Percentiles rank a stretch among this genome's conserved stretches.
phyloP scores from a whole-genome alignment of 2,113 vertebrate genomes.

The Equus quagga region DNA sequence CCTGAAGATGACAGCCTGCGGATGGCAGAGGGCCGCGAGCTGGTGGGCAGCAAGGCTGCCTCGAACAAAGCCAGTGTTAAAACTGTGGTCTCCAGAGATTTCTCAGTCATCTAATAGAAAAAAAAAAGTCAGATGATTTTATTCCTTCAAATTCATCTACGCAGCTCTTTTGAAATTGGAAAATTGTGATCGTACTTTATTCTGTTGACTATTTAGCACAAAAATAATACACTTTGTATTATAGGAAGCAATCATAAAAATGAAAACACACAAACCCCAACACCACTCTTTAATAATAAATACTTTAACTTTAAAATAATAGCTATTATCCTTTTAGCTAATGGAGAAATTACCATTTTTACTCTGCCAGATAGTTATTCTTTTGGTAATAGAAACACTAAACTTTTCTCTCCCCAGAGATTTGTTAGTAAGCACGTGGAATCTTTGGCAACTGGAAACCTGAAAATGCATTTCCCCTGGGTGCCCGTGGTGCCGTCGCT shows the following conservation, averaged over 20 bases:
- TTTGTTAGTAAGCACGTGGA: slow-evolving; percentile 61
- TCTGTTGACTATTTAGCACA: slow-evolving; percentile 63
- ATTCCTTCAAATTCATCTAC: slow-evolving; percentile 57
- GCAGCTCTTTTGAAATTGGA: slow-evolving; percentile 62
- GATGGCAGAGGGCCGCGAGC: background rate
- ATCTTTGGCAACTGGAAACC: slow-evolving; percentile 75
- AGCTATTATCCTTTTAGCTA: slow-evolving; percentile 63
- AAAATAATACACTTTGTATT: slow-evolving; percentile 52
- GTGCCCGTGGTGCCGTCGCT: slow-evolving; percentile 15
- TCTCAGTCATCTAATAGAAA: slow-evolving; percentile 65
- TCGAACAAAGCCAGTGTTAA: slow-evolving; percentile 51
- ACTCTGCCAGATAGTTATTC: slow-evolving; percentile 60
- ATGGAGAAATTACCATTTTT: slow-evolving; percentile 70
- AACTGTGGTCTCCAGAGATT: slow-evolving; percentile 36
- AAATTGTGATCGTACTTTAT: slow-evolving; percentile 33
- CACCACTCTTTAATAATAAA: slow-evolving; percentile 61
- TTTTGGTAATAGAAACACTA: slow-evolving; percentile 74
- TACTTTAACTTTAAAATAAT: slow-evolving; percentile 74
- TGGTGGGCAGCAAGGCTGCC: slow-evolving; percentile 11
- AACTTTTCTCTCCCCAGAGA: slow-evolving; percentile 65
- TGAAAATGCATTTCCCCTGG: slow-evolving; percentile 56
- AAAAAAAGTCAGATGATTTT: background rate
- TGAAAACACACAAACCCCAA: slow-evolving; percentile 12
- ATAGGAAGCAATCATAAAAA: slow-evolving; percentile 49
- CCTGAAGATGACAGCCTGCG: slow-evolving; percentile 3